Percentiles rank a stretch among this genome's conserved stretches.
Conservation (phyloP, 2,888 invertebrate genomes). For the Chironomus riparius region DNA sequence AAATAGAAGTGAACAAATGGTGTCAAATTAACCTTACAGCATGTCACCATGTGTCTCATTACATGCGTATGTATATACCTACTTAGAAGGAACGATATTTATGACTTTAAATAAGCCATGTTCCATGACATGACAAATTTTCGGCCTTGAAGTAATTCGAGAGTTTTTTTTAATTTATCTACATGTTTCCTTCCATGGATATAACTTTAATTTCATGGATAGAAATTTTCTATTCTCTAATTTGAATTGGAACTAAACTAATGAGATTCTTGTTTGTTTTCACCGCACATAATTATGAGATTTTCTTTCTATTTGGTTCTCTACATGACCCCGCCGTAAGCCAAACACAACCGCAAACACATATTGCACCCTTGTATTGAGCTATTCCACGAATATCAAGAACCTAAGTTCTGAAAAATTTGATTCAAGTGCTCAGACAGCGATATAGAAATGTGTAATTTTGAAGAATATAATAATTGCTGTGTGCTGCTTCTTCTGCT, state of each 20-base stretch:
- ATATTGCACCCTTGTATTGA: neutral
- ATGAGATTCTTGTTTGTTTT: conserved; percentile 2
- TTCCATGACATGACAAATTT: conserved; percentile 16
- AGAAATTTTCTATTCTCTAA: neutral
- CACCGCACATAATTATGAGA: neutral
- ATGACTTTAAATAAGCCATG: neutral
- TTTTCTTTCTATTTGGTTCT: neutral
- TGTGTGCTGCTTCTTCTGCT: too few relatives aligned
- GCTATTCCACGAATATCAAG: neutral
- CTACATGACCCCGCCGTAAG: neutral
- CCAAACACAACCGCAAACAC: neutral
- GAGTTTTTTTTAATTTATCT: conserved; percentile 7
- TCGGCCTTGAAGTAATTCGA: conserved; percentile 12
- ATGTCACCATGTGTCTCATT: conserved; percentile 21
- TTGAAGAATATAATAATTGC: neutral
- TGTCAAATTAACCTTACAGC: conserved; percentile 24
- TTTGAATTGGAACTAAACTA: neutral
- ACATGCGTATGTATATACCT: neutral
- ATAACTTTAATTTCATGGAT: neutral
- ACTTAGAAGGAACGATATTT: neutral
- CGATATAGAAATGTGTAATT: conserved; percentile 24
- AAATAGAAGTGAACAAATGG: conserved; percentile 11
- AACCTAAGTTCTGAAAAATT: neutral
- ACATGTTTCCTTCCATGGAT: neutral
- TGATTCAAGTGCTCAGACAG: neutral